Evolutionary conservation across 2,888 invertebrate genomes (phyloP), one percentile per base, ranked within the genome.

Genomic region (Phytoseiulus persimilis): DNA sequence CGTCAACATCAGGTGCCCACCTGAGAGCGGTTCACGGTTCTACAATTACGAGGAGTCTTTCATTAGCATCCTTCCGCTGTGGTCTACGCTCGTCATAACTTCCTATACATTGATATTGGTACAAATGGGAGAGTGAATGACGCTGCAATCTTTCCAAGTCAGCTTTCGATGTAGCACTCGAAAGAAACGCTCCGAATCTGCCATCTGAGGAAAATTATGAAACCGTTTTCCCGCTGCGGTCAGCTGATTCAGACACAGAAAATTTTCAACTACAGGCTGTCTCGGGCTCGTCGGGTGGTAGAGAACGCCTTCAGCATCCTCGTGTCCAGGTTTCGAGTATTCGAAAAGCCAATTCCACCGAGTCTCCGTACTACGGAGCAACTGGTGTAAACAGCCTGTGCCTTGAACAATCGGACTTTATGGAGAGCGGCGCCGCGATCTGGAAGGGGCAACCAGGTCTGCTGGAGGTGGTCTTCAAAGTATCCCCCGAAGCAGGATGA

Each of bases 1-100:
- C 87, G 90, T 91, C 31, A 83, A 90, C n/a, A 90, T 91, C 14
- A 89, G 83, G 32, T 84, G 90, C 31, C 91, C 91, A 31, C 23
- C 87, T 14, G 46, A 83, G 18, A 89, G 90, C 89, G 91, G 91
- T 83, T 91, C 91, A 0, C 28, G 83, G 28, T 91, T 89, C 84
- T 91, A 90, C 45, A 91, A 91, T 39, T 91, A 91, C 87, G 91
- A 92, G 91, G 89, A 83, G 0, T 83, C n/a, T 83, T 91, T 90
- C 89, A 90, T 90, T n/a, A 90, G 91, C 31, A 91, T 28, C 90
- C 91, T 6, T 39, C 91, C 83, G 91, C 91, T 18, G 89, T 90
- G 9, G 90, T 90, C 39, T 91, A 92, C 90, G 91, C 91, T 5
- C 90, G 91, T 31, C 91, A 91, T 89, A 91, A 90, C 89, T 91